Evolutionary conservation across 2,888 invertebrate species (phyloP).

Genomic region (Julus scanicus): DNA sequence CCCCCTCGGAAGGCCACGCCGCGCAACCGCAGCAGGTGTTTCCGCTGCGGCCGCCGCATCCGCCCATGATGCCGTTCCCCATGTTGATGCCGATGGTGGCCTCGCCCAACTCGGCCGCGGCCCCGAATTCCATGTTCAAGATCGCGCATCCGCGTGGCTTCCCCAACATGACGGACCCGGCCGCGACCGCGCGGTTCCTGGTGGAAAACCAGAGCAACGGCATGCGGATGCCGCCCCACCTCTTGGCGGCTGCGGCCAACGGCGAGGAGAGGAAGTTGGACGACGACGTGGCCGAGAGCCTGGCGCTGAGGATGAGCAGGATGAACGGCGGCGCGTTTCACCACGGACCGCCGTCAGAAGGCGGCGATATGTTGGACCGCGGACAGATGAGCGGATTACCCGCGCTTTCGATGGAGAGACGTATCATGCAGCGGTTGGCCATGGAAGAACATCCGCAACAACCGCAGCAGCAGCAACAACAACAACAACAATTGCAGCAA

Average conservation of each 20-base stretch:
- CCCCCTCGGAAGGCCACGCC: background rate
- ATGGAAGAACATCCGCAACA: background rate
- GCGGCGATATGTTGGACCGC: background rate
- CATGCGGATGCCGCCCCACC: background rate
- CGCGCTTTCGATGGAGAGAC: background rate
- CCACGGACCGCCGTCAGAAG: background rate
- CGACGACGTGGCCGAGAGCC: background rate
- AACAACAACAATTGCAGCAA: background rate
- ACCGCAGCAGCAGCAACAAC: background rate
- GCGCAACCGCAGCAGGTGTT: background rate
- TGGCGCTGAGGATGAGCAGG: background rate
- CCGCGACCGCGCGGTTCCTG: background rate
- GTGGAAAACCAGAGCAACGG: background rate
- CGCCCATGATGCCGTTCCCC: background rate
- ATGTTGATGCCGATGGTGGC: slow-evolving; percentile 25
- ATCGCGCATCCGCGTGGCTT: background rate
- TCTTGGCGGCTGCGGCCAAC: background rate
- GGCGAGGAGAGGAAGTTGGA: background rate
- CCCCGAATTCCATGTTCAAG: too few relatives aligned
- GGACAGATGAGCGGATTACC: background rate
- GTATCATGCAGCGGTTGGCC: background rate
- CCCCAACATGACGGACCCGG: background rate
- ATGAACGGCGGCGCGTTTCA: background rate
- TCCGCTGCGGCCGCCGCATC: background rate
- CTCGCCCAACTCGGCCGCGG: background rate